Evolutionary conservation across 1,140 invertebrate species (phyloP).

Genomic region (Steinernema feltiae): DNA sequence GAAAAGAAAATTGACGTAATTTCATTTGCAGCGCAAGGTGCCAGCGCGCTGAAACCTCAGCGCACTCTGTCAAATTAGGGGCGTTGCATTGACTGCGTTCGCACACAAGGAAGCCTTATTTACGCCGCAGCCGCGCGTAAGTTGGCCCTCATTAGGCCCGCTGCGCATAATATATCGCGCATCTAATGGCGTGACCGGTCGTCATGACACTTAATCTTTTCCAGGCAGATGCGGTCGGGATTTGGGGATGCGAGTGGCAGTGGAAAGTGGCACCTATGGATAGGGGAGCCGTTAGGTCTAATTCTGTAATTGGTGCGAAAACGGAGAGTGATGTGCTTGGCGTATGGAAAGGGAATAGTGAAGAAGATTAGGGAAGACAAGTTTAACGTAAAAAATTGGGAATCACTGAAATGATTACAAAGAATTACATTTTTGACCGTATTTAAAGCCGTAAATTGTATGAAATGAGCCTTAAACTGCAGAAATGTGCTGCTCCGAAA

Average conservation of each 20-base stretch:
- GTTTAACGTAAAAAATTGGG: no score
- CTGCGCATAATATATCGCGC: neutral
- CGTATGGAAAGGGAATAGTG: no score
- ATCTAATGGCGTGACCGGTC: neutral
- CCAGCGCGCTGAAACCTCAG: neutral
- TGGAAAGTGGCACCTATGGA: neutral
- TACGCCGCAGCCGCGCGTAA: neutral
- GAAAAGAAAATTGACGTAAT: neutral
- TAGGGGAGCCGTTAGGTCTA: neutral
- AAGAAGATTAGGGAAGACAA: no score
- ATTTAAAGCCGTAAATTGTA: no score
- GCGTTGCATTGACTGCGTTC: no score
- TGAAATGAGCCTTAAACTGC: no score
- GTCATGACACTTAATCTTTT: neutral
- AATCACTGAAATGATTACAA: no score
- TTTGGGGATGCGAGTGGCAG: neutral
- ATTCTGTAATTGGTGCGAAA: no score
- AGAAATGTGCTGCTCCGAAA: no score
- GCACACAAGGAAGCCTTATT: neutral
- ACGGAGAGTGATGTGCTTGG: no score
- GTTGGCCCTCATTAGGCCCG: neutral
- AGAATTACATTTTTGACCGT: no score
- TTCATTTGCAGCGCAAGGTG: neutral
- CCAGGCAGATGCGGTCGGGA: neutral
- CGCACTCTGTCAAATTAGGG: neutral